Conservation (phyloP, 2,888 invertebrate species). For the Nymphalis urticae region DNA sequence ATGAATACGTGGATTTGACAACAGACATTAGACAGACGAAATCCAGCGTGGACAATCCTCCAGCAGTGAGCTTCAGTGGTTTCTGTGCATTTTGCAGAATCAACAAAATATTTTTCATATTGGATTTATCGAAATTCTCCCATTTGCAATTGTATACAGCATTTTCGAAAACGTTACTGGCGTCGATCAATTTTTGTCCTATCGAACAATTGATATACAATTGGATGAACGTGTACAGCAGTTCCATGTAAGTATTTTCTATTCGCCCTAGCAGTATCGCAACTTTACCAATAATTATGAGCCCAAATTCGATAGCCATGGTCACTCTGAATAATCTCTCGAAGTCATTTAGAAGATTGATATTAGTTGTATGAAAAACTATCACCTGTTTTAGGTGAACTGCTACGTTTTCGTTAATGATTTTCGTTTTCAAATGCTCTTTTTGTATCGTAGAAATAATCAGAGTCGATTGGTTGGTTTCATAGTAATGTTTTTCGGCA, state of each 20-base stretch:
- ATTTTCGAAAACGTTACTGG: constrained; percentile 50
- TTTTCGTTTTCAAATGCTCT: constrained; percentile 29
- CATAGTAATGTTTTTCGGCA: constrained; percentile 39
- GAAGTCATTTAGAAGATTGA: constrained; percentile 46
- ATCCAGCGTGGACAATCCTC: constrained; percentile 53
- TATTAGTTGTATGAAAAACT: constrained; percentile 48
- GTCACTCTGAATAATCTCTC: constrained; percentile 52
- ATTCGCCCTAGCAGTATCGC: constrained; percentile 59
- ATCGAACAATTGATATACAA: constrained; percentile 58
- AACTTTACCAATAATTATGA: constrained; percentile 52
- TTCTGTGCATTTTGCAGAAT: constrained; percentile 61
- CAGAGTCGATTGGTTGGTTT: constrained; percentile 7
- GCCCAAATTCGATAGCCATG: constrained; percentile 54
- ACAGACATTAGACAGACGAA: constrained; percentile 57
- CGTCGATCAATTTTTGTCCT: constrained; percentile 62
- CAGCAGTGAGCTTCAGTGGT: constrained; percentile 57
- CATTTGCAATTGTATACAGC: constrained; percentile 62
- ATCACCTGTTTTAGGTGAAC: constrained; percentile 47
- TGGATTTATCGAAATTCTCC: constrained; percentile 59
- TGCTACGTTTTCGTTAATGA: constrained; percentile 49
- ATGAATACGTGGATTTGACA: constrained; percentile 57
- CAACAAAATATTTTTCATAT: constrained; percentile 56
- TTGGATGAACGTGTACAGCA: constrained; percentile 50
- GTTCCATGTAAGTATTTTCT: constrained; percentile 53
- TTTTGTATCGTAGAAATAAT: background rate